Evolutionary conservation across 2,113 vertebrate genomes (phyloP).

Genomic region (Manacus vitellinus): DNA sequence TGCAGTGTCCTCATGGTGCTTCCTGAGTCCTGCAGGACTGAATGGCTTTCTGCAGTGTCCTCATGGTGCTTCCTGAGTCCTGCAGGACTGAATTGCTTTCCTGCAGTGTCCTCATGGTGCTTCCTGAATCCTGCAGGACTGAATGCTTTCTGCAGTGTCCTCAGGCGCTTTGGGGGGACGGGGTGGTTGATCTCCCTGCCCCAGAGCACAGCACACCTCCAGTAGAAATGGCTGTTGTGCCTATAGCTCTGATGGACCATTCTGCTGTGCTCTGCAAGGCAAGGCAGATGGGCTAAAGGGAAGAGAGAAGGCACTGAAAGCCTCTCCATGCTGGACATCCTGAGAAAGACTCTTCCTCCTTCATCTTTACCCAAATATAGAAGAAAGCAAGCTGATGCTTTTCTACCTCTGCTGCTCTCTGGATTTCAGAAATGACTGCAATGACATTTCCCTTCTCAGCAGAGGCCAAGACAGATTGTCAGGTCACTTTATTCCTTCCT

Average conservation of each 20-base stretch:
- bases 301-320: background rate
- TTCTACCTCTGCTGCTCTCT: background rate
- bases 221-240: background rate
- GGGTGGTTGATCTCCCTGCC: background rate
- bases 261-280: rapidly evolving
- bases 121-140: background rate
- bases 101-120: background rate
- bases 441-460: background rate
- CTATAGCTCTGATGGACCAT: background rate
- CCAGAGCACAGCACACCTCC: background rate
- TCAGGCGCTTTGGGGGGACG: background rate
- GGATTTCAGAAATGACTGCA: background rate
- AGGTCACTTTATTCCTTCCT: background rate
- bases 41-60: too few species aligned
- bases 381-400: background rate
- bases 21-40: too few species aligned
- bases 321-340: background rate
- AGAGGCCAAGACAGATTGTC: background rate
- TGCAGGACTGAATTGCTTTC: too few species aligned
- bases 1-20: background rate
- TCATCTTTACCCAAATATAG: background rate
- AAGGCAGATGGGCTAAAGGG: background rate
- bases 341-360: background rate
- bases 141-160: background rate
- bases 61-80: too few species aligned